Percentiles rank a stretch among this genome's conserved stretches.
Evolutionary conservation across 2,113 vertebrate genomes (phyloP).

Genomic region (Litocranius walleri): DNA sequence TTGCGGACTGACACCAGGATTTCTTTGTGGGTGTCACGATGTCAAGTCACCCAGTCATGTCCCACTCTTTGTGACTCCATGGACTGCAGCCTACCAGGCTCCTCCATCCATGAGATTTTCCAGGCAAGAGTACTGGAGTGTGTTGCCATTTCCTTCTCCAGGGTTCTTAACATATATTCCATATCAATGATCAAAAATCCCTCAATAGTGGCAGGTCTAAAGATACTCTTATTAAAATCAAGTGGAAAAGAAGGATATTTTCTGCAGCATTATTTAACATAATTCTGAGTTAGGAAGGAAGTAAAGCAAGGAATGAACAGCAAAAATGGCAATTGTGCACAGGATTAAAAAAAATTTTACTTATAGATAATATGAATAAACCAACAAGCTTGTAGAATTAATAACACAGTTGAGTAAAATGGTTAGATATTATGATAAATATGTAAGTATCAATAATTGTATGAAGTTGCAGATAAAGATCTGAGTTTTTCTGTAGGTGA

Average conservation of each 20-base stretch:
- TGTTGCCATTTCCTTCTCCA: not conserved
- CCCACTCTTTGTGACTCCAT: not conserved
- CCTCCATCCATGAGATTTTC: not conserved
- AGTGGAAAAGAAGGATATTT: slow-evolving; percentile 13
- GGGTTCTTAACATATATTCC: slow-evolving; percentile 24
- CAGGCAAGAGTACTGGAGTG: not conserved
- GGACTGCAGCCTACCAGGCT: not conserved
- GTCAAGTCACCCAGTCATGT: not conserved
- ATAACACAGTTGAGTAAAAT: not conserved
- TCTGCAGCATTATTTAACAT: not conserved
- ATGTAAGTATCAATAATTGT: not conserved
- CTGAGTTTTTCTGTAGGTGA: not conserved
- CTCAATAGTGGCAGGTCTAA: not conserved
- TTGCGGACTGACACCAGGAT: not conserved
- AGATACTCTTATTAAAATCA: not conserved
- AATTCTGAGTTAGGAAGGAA: slow-evolving; percentile 1
- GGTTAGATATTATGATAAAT: not conserved
- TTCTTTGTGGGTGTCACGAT: not conserved
- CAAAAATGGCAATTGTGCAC: not conserved
- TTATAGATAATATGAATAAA: not conserved
- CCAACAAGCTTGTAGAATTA: not conserved
- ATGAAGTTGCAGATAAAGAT: not conserved
- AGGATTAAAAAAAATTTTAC: not conserved
- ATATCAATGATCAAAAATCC: not conserved
- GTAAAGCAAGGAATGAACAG: not conserved